Evolutionary conservation across 1,140 invertebrate genomes (phyloP).

Genomic region (Ostrea denselamellosa): DNA sequence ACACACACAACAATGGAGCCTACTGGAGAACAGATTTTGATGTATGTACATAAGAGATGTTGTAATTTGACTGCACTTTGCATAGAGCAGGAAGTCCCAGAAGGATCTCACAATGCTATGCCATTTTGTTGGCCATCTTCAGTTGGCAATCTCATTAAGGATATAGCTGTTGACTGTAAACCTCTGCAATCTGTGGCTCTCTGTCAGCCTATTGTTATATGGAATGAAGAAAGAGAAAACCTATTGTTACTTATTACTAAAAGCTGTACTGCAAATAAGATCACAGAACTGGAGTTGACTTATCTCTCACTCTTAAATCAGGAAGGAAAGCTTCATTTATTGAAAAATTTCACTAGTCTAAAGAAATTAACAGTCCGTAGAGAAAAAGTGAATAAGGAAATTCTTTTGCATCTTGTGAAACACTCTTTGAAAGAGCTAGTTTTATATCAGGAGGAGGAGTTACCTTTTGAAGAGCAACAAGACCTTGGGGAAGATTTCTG

Average conservation of each 20-base stretch:
- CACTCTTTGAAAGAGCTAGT: conserved; percentile 59
- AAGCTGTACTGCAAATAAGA: conserved; percentile 49
- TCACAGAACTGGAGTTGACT: conserved; percentile 60
- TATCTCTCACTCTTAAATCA: conserved; percentile 57
- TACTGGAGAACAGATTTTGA: conserved; percentile 58
- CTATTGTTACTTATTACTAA: conserved; percentile 55
- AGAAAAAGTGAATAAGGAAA: conserved; percentile 62
- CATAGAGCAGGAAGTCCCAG: conserved; percentile 49
- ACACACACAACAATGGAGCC: conserved; percentile 44
- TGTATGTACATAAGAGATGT: conserved; percentile 59
- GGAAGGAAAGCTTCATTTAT: conserved; percentile 52
- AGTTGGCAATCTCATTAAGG: conserved; percentile 50
- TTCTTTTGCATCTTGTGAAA: conserved; percentile 55
- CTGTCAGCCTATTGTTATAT: conserved; percentile 54
- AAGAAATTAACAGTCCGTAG: conserved; percentile 55
- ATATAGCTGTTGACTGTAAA: conserved; percentile 52
- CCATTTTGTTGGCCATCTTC: conserved; percentile 39
- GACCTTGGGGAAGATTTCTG: conserved; percentile 59
- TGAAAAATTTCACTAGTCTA: conserved; percentile 58
- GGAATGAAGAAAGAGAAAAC: conserved; percentile 52
- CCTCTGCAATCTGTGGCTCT: conserved; percentile 52
- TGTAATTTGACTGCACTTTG: conserved; percentile 54
- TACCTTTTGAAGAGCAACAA: conserved; percentile 54
- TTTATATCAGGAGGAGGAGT: conserved; percentile 63
- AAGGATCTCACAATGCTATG: conserved; percentile 43